phyloP scores from a whole-genome alignment of 2,888 invertebrate genomes.

The Smittia sp. region DNA sequence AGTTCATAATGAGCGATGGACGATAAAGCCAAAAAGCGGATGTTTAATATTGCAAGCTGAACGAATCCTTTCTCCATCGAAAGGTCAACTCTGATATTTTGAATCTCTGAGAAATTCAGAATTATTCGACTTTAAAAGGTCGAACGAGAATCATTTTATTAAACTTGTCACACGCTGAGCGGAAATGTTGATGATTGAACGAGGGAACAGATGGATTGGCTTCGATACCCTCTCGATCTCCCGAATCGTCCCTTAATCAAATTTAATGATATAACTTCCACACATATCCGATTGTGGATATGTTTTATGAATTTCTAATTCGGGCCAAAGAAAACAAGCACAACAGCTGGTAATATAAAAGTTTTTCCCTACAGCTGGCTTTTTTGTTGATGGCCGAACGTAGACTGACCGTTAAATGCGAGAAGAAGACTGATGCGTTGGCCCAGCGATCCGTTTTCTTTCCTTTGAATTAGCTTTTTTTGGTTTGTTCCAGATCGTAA shows the following conservation, averaged over 20 bases:
- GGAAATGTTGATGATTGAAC: conserved; percentile 17
- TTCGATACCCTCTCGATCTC: neutral
- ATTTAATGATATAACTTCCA: conserved; percentile 28
- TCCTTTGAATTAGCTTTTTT: neutral
- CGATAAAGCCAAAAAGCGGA: too few species aligned
- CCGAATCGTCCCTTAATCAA: conserved; percentile 25
- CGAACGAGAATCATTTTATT: neutral
- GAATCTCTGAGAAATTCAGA: too few species aligned
- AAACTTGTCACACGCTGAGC: conserved; percentile 36
- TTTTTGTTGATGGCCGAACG: neutral
- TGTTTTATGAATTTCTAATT: conserved; percentile 39
- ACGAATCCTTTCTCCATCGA: too few species aligned
- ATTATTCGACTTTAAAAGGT: neutral
- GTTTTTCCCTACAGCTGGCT: conserved; percentile 13
- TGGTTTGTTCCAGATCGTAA: neutral
- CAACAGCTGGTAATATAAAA: conserved; percentile 36
- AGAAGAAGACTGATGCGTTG: conserved; percentile 1
- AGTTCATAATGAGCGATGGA: too few species aligned
- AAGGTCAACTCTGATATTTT: too few species aligned
- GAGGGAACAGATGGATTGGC: neutral
- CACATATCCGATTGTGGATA: conserved; percentile 9
- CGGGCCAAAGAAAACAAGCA: neutral
- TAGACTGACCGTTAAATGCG: neutral
- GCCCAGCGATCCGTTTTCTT: neutral
- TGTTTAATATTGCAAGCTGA: too few species aligned